phyloP scores from a whole-genome alignment of 2,888 invertebrate genomes.

The Hofmannophila pseudospretella region DNA sequence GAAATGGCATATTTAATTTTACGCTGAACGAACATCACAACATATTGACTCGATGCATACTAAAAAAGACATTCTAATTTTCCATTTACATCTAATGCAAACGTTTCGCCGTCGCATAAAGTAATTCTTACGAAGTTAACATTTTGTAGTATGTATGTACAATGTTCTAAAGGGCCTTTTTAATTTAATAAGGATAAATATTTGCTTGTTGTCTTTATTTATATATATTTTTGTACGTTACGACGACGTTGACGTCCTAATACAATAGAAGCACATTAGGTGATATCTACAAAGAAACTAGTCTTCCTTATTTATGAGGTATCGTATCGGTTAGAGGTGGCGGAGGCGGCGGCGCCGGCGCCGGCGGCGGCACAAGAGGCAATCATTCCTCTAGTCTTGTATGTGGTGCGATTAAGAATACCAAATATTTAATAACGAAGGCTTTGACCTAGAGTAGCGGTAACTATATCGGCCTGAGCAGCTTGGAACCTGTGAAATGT shows the following conservation, averaged over 20 bases:
- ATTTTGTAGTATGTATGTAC: slow-evolving; percentile 58
- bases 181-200: slow-evolving; percentile 64
- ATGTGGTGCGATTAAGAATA: slow-evolving; percentile 74
- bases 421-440: slow-evolving; percentile 74
- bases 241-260: slow-evolving; percentile 47
- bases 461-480: slow-evolving; percentile 61
- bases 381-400: slow-evolving; percentile 76
- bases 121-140: slow-evolving; percentile 34
- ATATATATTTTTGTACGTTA: slow-evolving; percentile 67
- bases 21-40: slow-evolving; percentile 12
- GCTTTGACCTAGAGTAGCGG: slow-evolving; percentile 65
- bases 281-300: slow-evolving; percentile 75
- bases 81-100: slow-evolving; percentile 29
- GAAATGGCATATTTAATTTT: slow-evolving; percentile 16
- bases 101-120: slow-evolving; percentile 32
- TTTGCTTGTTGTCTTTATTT: slow-evolving; percentile 73
- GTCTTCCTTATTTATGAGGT: slow-evolving; percentile 71
- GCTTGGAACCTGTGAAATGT: slow-evolving; percentile 63
- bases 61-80: slow-evolving; percentile 63
- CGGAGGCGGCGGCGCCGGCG: slow-evolving; percentile 42
- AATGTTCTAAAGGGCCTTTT: slow-evolving; percentile 67
- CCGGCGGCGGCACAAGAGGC: slow-evolving; percentile 61
- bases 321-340: slow-evolving; percentile 36
- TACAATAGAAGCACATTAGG: slow-evolving; percentile 66
- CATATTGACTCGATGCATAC: slow-evolving; percentile 36